A percentile compares a stretch with the other conserved stretches of the same genome.
phyloP scores from a whole-genome alignment of 2,797 vertebrate species.

The Labeo calbasu region DNA sequence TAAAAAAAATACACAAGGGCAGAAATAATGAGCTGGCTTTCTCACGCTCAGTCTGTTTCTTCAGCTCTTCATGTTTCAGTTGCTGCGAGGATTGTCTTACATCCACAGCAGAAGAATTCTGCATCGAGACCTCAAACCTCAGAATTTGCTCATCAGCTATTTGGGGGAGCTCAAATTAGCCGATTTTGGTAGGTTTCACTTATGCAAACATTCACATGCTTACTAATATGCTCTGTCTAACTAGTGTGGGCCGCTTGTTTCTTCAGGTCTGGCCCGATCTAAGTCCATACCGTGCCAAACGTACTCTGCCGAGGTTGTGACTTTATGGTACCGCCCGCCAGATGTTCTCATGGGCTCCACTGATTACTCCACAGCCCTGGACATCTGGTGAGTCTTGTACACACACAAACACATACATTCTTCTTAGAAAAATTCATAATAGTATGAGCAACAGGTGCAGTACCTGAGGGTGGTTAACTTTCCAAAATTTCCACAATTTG shows the following conservation, averaged over 20 bases:
- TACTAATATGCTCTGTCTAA: background rate
- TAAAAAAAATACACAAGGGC: background rate
- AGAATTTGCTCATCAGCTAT: conserved; percentile 94
- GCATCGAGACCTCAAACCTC: conserved; percentile 92
- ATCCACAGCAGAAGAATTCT: conserved; percentile 89
- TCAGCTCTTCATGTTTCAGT: conserved; percentile 92
- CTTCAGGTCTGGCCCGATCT: conserved; percentile 85
- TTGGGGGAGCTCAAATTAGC: conserved; percentile 92
- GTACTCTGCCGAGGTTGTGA: conserved; percentile 90
- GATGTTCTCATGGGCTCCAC: conserved; percentile 90
- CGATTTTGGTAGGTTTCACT: conserved; percentile 83
- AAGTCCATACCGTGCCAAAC: conserved; percentile 88
- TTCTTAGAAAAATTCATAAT: background rate
- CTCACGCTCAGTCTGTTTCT: conserved; percentile 5
- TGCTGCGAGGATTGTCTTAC: conserved; percentile 85
- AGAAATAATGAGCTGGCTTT: background rate
- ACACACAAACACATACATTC: background rate
- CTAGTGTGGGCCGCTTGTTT: background rate
- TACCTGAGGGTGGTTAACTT: too few species aligned
- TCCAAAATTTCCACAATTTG: too few species aligned
- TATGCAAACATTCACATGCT: background rate
- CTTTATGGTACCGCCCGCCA: conserved; percentile 89
- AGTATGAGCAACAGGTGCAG: background rate
- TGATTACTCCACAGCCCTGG: conserved; percentile 88
- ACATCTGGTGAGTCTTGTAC: conserved; percentile 84